Base-by-base conservation (phyloP, 1,140 invertebrate genomes). In the Sycophila sp. region DNA sequence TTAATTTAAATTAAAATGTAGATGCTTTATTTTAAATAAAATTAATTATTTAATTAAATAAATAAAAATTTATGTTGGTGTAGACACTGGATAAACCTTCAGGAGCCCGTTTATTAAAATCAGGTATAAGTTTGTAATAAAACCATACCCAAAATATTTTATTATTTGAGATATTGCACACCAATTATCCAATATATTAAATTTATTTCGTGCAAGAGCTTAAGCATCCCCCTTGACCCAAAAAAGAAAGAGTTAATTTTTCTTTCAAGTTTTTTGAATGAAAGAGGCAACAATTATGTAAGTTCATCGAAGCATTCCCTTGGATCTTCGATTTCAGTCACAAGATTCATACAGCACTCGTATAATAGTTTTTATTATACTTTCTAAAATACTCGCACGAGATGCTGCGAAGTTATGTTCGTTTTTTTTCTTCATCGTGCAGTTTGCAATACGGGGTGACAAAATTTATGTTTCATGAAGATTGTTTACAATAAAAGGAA, bases 191-290 rank as follows among this genome's bases (percentile, higher is more conserved):
- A 45, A 45, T 63, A 56, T 47, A 45, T 62, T 17, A 30, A 30
- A 42, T 47, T 40, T 60, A 30, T 59, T 2, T 40, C 17, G 19
- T 70, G 30, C 58, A 63, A 62, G 40, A 51, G 28, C 38, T 63
- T 62, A 38, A 42, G 36, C 28, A 47, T 58, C 34, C 32, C 58
- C 42, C 42, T n/a, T 24, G 42, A 36, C 28, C 24, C 60, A 10
- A 4, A 26, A 64, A 64, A 62, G 1, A 63, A 69, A 34, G 15
- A 63, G 28, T 26, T 17, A 56, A 47, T 49, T 58, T 30, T 70
- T 32, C 30, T 64, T 63, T 70, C 60, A 70, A 70, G 51, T 64
- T 47, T 36, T 47, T 70, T 70, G 40, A 70, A 70, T 64, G 15
- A 30, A 51, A 64, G 28, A 64, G 40, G 49, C 51, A 49, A 59